Evolutionary conservation across 2,113 vertebrate genomes (phyloP), one percentile per base, ranked within the genome.

Genomic region (Uria aalge): DNA sequence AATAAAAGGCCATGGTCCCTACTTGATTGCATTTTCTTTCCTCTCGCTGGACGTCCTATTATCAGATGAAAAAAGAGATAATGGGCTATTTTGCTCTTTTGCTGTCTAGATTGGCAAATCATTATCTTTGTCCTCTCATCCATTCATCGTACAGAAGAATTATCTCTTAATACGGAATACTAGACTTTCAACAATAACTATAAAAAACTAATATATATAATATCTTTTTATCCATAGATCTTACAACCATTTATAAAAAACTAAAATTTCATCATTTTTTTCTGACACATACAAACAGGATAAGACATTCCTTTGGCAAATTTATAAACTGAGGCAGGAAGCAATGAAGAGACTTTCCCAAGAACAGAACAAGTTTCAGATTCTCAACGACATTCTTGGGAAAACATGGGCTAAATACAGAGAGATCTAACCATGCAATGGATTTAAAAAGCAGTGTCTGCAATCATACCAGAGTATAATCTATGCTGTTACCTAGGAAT

Each of bases 11-110:
- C 45, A 71, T 14, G 15, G 13, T 66, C 29, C 11, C 18, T 36
- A 30, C 34, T 73, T 76, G 82, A 75, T 79, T 79, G 24, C 29
- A 76, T 75, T 88, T 94, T 93, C 57, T 90, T 72, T 90, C 23
- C 43, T 56, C 34, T 91, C 30, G 23, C 36, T 88, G 63, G 83
- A 91, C 45, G 60, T 80, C 11, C 8, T 92, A 41, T 86, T 73
- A 62, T 53, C 55, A 84, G 72, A 92, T 32, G 41, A 83, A 90
- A 94, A 94, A 69, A 50, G 9, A 94, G 55, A 92, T 90, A 96
- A 96, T 74, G 24, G 53, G 10, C 9, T 77, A 21, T 43, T 95
- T 90, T 85, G 16, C 18, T 92, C 29, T 78, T 84, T 84, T 89
- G 74, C 64, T 94, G n/a, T 84, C 60, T 85, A 66, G 64, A 84